Evolutionary conservation across 1,140 invertebrate genomes (phyloP), one percentile per base, ranked within the genome.

Genomic region (Drosophila arawakana): DNA sequence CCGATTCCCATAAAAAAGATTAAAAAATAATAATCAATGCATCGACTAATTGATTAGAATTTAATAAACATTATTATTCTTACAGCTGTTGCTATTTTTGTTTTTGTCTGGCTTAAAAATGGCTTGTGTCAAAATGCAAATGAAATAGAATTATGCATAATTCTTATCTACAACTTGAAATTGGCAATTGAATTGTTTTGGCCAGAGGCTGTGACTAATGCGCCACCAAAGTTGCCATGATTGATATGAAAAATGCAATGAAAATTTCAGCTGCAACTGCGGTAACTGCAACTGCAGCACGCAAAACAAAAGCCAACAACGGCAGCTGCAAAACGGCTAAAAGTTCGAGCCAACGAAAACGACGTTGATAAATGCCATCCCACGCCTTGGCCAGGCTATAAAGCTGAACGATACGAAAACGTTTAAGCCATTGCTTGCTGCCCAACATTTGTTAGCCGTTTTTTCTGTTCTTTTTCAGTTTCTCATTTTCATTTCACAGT

Each of bases 351-450:
- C 67, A 76, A 30, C 25, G 6, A 30, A 4, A 52, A 52, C 55
- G 83, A 88, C 83, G 57, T 90, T 90, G 85, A 90, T 85, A 90
- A 90, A 90, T 90, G 81, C 78, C 85, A 90, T 85, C 85, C 85
- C 85, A 90, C 85, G 85, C 85, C 85, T 90, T 66, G 65, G 46
- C 69, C 57, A 18, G 62, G 62, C 49, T 50, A 30, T 49, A 49
- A n/a, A 52, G 47, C 30, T 37, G 34, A 15, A 44, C 60, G 30
- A 37, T 9, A 35, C 15, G 39, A 30, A n/a, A 25, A 25, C 2
- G 13, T 13, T 50, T 43, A 18, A 30, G 47, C 39, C 67, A 60
- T n/a, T 41, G 11, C 10, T 41, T 41, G 10, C 9, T 10, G 39
- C 35, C 35, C 59, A 30, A 46, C 50, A 54, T 54, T 59, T 47